phyloP scores from a whole-genome alignment of 2,797 vertebrate genomes.

The Cetoscarus ocellatus region DNA sequence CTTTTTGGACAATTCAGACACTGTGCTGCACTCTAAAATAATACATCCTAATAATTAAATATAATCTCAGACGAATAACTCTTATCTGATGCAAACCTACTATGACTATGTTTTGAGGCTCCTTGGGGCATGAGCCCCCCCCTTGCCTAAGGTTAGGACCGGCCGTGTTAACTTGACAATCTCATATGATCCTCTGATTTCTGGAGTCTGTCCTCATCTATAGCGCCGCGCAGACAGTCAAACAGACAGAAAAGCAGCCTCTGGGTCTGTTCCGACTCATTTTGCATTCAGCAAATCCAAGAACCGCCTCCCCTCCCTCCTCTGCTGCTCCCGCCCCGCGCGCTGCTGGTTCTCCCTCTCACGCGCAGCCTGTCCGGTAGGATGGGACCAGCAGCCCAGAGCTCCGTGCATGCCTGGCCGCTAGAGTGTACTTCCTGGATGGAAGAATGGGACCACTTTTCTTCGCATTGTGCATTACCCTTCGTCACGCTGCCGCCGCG shows the following conservation, averaged over 20 bases:
- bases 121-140: too few relatives aligned
- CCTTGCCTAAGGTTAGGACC: too few relatives aligned
- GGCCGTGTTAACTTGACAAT: constrained; percentile 27
- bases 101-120: too few relatives aligned
- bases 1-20: too few relatives aligned
- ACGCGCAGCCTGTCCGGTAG: constrained; percentile 83
- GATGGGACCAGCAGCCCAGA: constrained; percentile 77
- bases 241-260: constrained; percentile 37
- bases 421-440: constrained; percentile 89
- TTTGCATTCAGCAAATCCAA: constrained; percentile 70
- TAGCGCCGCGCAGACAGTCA: constrained; percentile 7
- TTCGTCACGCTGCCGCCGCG: constrained; percentile 76
- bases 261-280: constrained; percentile 62
- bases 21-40: too few relatives aligned
- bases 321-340: constrained; percentile 81
- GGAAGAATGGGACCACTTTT: constrained; percentile 88
- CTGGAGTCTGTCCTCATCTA: constrained; percentile 32
- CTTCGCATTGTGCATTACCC: constrained; percentile 35
- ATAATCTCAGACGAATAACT: too few relatives aligned
- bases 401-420: constrained; percentile 76
- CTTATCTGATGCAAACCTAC: too few relatives aligned
- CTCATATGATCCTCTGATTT: constrained; percentile 44
- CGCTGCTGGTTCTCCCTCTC: constrained; percentile 75
- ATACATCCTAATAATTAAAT: too few relatives aligned
- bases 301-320: constrained; percentile 59